Evolutionary conservation across 64 coral and sea anemone species (phyloP).

Genomic region (Actinia tenebrosa): DNA sequence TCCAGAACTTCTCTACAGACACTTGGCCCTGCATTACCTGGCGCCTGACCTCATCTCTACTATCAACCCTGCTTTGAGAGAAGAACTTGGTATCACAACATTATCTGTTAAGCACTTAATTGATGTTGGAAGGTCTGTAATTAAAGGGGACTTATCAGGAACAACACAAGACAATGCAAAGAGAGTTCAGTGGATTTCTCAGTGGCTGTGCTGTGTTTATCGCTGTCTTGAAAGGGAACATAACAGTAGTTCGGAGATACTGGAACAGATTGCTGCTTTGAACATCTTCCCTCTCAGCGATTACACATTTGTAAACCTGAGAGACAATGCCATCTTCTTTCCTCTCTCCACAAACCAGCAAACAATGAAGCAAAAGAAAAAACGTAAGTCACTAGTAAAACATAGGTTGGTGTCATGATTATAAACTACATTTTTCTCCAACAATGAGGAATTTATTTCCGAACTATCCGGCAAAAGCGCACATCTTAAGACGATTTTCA

Average conservation of each 20-base stretch:
- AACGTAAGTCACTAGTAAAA: conserved; percentile 19
- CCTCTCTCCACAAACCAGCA: conserved; percentile 57
- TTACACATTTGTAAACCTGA: conserved; percentile 50
- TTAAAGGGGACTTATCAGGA: conserved; percentile 21
- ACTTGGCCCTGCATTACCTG: conserved; percentile 62
- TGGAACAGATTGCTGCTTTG: conserved; percentile 57
- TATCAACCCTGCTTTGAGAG: conserved; percentile 61
- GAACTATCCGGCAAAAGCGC: too few species aligned
- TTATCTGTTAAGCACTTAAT: conserved; percentile 74
- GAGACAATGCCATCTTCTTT: conserved; percentile 60
- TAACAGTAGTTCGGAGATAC: conserved; percentile 57
- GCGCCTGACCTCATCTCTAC: conserved; percentile 42
- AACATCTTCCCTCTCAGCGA: conserved; percentile 53
- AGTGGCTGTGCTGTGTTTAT: conserved; percentile 79
- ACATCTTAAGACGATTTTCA: too few species aligned
- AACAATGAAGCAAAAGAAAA: conserved; percentile 42
- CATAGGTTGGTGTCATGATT: too few species aligned
- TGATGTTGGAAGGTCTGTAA: conserved; percentile 62
- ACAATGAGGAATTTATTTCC: too few species aligned
- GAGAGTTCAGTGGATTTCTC: conserved; percentile 46
- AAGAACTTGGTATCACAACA: conserved; percentile 68
- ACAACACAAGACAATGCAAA: not conserved
- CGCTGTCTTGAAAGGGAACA: conserved; percentile 80
- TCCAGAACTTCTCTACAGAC: conserved; percentile 38
- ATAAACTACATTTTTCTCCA: too few species aligned